A percentile compares a stretch with the other conserved stretches of the same genome.
These are phyloP conservation scores for Capreolus pygargus DNA, from an alignment of 2,113 vertebrate genomes.

Conservation along the genomic window DNA sequence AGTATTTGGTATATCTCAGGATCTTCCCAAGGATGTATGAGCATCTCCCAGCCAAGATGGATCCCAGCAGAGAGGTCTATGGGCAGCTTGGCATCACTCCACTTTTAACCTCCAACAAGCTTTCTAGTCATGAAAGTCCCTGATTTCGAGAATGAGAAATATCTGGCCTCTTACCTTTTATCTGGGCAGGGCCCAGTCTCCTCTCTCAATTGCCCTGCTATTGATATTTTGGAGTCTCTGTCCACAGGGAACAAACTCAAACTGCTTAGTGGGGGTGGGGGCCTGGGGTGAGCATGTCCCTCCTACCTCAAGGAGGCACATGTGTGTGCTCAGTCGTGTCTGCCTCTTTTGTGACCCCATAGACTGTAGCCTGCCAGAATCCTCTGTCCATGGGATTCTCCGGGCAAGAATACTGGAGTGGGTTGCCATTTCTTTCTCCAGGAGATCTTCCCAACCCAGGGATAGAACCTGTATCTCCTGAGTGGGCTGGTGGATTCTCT, in stretches of 20 bases:
- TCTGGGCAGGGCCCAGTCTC: neutral
- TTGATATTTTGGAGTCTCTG: neutral
- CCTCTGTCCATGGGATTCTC: neutral
- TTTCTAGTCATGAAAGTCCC: neutral
- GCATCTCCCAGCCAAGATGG: neutral
- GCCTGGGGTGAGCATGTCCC: rapidly evolving
- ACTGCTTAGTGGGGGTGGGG: neutral
- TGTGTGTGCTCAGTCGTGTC: neutral
- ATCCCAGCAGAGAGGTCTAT: neutral
- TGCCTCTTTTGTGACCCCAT: neutral
- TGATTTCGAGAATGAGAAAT: neutral
- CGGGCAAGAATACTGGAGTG: neutral
- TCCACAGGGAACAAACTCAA: neutral
- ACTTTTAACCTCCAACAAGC: neutral
- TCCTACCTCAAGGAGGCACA: neutral
- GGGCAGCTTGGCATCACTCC: neutral
- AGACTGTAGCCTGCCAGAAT: neutral
- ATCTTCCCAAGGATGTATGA: neutral
- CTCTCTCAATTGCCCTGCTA: neutral
- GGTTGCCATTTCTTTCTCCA: neutral
- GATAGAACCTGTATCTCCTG: rapidly evolving
- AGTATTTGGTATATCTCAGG: neutral
- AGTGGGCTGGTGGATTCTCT: neutral
- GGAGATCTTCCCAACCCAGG: neutral
- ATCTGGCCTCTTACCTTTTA: neutral